Evolutionary conservation across 2,797 vertebrate species (phyloP), one percentile per base, ranked within the genome.

Genomic region (Rhincodon typus): DNA sequence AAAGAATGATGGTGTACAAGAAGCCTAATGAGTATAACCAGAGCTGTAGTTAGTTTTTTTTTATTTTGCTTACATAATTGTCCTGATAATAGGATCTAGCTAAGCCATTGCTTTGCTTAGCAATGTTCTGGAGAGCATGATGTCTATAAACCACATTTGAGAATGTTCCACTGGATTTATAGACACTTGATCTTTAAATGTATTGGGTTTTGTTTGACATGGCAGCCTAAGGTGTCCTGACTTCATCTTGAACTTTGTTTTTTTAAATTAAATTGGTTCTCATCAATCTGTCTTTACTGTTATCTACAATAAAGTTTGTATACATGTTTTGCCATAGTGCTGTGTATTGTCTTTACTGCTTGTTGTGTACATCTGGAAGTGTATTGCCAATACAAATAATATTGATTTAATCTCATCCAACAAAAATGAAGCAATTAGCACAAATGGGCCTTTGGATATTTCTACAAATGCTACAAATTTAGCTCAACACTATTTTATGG

Each of bases 261-360:
- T 94, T 84, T 91, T 67, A n/a, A 66, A 67, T n/a, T 74, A 70
- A 94, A 94, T 50, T 74, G 70, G 70, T 95, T 95, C 70, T 95
- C 94, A 95, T 95, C 70, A 53, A 72, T 77, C 94, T 91, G 88
- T 91, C 88, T 91, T 57, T 57, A 62, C 70, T 95, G 94, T 95
- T 95, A 95, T 95, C 94, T 74, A 94, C 69, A 94, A 95, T 95
- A 95, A 95, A 95, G 46, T 95, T 95, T 95, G 94, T 95, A 95
- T 95, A 95, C 94, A 72, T 95, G 94, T 95, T 95, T 95, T 95
- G 94, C 70, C 94, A 95, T 50, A 74, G 94, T 94, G 94, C 70
- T 95, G 94, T 95, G 70, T 72, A 77, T 95, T 95, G 94, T 95
- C 72, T 74, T 95, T 95, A 74, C 69, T 95, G 70, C 69, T 72